phyloP scores from a whole-genome alignment of 2,888 invertebrate genomes.

The Mellilla xanthometata region DNA sequence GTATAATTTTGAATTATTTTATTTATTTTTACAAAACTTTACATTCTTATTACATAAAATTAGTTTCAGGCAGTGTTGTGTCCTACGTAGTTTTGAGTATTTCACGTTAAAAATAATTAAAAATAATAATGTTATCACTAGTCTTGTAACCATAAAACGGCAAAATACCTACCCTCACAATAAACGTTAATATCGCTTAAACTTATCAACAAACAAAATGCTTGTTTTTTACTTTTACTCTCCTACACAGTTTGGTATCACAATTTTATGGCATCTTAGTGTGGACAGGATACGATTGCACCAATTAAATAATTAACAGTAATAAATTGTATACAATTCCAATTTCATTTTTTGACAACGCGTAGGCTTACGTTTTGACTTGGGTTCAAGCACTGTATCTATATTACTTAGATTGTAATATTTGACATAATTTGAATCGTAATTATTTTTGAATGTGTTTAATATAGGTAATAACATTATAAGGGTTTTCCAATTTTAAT shows the following conservation, averaged over 20 bases:
- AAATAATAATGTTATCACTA: conserved; percentile 49
- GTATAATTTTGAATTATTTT: conserved; percentile 36
- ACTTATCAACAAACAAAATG: conserved; percentile 34
- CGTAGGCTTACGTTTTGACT: no score
- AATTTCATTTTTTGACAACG: no score
- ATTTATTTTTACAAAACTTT: conserved; percentile 52
- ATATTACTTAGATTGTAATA: no score
- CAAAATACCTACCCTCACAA: conserved; percentile 33
- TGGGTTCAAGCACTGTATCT: no score
- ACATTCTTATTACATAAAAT: conserved; percentile 61
- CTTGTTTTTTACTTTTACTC: conserved; percentile 28
- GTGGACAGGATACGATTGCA: conserved; percentile 26
- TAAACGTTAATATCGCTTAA: conserved; percentile 31
- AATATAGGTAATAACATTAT: no score
- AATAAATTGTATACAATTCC: no score
- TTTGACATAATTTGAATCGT: no score
- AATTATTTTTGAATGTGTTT: no score
- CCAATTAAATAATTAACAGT: conserved; percentile 9
- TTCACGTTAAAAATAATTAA: conserved; percentile 48
- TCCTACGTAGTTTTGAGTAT: conserved; percentile 67
- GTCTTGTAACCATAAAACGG: conserved; percentile 45
- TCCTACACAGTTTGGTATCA: conserved; percentile 69
- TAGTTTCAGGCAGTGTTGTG: conserved; percentile 76
- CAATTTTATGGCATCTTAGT: conserved; percentile 68
- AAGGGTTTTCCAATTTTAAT: no score